Conservation (phyloP, 2,888 invertebrate species). For the Amaurobius ferox region DNA sequence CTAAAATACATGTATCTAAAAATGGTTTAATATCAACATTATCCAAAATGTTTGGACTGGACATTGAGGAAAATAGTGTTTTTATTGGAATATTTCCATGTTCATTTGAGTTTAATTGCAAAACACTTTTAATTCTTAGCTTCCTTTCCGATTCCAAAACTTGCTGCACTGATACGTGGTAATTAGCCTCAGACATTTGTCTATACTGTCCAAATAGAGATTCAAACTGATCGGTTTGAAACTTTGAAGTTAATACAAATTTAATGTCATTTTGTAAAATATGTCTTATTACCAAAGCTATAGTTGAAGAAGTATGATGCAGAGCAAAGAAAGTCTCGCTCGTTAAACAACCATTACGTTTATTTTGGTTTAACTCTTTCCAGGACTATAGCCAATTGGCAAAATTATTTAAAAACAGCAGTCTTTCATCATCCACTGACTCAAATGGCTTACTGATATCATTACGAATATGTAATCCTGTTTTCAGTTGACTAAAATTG, state of each 20-base stretch:
- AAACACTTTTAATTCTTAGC: not conserved
- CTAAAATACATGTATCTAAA: too few species aligned
- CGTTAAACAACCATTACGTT: too few species aligned
- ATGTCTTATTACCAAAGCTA: not conserved
- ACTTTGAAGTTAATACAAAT: constrained; percentile 15
- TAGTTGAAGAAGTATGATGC: not conserved
- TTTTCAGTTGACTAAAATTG: not conserved
- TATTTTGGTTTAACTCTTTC: not conserved
- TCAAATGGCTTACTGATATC: too few species aligned
- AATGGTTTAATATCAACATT: too few species aligned
- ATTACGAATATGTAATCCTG: not conserved
- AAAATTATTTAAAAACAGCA: not conserved
- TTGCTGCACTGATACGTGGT: constrained; percentile 10
- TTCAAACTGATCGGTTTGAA: constrained; percentile 15
- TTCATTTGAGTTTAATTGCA: too few species aligned
- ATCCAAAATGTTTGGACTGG: too few species aligned
- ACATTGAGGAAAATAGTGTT: too few species aligned
- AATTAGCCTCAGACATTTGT: constrained; percentile 19
- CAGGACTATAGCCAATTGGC: not conserved
- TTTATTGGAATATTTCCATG: too few species aligned
- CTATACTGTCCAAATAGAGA: constrained; percentile 15
- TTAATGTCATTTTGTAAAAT: not conserved
- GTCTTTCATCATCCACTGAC: not conserved
- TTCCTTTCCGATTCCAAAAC: constrained; percentile 2
- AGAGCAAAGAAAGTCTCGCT: not conserved